Percentiles rank a stretch among this genome's conserved stretches.
phyloP scores from a whole-genome alignment of 2,888 invertebrate species.

The Machimus rusticus region DNA sequence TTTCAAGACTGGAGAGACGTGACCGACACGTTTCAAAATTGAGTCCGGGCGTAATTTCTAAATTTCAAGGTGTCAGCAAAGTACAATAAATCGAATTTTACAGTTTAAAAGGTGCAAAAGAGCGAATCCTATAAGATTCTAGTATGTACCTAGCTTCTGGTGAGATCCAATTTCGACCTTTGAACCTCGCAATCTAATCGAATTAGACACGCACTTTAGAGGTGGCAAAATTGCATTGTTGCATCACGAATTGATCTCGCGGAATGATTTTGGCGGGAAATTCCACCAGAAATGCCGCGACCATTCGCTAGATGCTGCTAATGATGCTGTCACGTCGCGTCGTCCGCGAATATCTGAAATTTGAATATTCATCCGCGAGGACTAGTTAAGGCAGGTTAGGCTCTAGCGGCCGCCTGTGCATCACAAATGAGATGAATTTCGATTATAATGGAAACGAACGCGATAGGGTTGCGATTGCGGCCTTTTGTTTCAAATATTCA shows the following conservation, averaged over 20 bases:
- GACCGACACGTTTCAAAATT: not conserved
- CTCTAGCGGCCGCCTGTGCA: not conserved
- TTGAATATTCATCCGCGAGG: not conserved
- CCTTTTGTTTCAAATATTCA: not conserved
- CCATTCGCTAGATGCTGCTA: not conserved
- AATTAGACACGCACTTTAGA: not conserved
- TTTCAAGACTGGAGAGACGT: not conserved
- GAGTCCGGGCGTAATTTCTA: not conserved
- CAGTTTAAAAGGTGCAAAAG: not conserved
- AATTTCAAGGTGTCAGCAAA: not conserved
- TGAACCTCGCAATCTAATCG: not conserved
- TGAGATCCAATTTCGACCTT: not conserved
- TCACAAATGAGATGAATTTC: not conserved
- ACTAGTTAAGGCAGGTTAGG: not conserved
- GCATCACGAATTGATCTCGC: not conserved
- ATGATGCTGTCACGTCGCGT: not conserved
- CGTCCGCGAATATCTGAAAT: not conserved
- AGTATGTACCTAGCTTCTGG: not conserved
- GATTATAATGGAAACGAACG: not conserved
- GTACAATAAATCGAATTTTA: not conserved
- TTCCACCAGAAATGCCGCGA: not conserved
- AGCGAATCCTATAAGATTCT: not conserved
- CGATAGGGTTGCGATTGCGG: not conserved
- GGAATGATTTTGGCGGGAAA: not conserved
- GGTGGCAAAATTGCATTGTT: not conserved